Conservation (phyloP, 2,888 invertebrate genomes). For the Drosophila silvestris region DNA sequence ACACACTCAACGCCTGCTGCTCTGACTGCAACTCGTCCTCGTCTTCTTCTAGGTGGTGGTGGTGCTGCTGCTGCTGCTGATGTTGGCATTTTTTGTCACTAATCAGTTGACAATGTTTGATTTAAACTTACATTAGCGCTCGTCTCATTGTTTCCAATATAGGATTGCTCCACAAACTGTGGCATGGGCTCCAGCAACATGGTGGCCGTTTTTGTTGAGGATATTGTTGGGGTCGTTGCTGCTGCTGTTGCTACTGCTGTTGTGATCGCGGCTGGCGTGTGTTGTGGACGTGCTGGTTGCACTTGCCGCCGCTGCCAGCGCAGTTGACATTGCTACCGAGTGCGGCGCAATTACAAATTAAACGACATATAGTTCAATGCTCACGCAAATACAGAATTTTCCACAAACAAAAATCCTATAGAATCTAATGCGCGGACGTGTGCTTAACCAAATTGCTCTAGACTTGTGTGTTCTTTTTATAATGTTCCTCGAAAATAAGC, state of each 20-base stretch:
- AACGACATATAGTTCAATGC: conserved; percentile 72
- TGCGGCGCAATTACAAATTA: conserved; percentile 60
- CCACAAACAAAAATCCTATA: conserved; percentile 42
- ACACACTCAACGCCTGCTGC: conserved; percentile 22
- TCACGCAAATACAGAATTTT: conserved; percentile 61
- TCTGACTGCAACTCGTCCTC: conserved; percentile 20
- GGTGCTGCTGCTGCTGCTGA: conserved; percentile 7
- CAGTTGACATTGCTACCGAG: conserved; percentile 76
- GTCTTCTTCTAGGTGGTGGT: conserved; percentile 28
- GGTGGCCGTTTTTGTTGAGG: conserved; percentile 4
- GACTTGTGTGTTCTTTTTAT: conserved; percentile 68
- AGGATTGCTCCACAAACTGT: conserved; percentile 34
- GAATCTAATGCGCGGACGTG: conserved; percentile 61
- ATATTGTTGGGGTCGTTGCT: conserved; percentile 3
- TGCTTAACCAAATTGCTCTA: conserved; percentile 61
- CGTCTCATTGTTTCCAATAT: conserved; percentile 21
- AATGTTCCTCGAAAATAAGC: conserved; percentile 59
- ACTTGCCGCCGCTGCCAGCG: conserved; percentile 61
- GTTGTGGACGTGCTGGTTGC: conserved; percentile 43
- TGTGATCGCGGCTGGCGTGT: conserved; percentile 25
- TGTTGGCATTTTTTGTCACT: conserved; percentile 5
- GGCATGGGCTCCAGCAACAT: conserved; percentile 51
- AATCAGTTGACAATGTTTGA: conserved; percentile 4
- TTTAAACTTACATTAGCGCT: conserved; percentile 29
- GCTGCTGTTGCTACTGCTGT: conserved; percentile 17